These are phyloP conservation scores for Caenorhabditis afra DNA, from an alignment of 2,888 invertebrate species.

Conservation along the genomic window DNA sequence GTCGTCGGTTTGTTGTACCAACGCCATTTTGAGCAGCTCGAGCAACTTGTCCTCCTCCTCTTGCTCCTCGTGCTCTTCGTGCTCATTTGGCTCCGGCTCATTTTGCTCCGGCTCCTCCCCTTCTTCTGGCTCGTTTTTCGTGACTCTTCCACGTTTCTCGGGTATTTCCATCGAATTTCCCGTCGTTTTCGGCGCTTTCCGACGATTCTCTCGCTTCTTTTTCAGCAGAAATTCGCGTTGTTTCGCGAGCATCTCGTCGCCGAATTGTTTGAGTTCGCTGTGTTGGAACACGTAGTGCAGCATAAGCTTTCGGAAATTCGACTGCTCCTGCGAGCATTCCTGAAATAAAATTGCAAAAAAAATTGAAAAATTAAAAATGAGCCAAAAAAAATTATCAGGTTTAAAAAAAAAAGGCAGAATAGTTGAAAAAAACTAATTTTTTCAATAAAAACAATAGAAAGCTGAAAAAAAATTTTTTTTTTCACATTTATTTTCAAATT, in stretches of 20 bases:
- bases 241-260: slow-evolving; percentile 27
- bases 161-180: background rate
- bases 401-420: no score
- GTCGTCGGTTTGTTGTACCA: background rate
- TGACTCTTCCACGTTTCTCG: background rate
- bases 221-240: slow-evolving; percentile 18
- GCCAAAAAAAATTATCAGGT: no score
- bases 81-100: background rate
- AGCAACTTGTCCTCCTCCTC: background rate
- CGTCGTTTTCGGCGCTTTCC: background rate
- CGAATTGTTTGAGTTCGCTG: slow-evolving; percentile 40
- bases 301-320: slow-evolving; percentile 36
- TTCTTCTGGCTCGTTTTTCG: background rate
- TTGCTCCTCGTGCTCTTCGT: background rate
- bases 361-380: no score
- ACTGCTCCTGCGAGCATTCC: slow-evolving; percentile 9
- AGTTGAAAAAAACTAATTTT: no score
- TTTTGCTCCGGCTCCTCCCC: background rate
- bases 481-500: no score
- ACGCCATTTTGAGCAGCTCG: slow-evolving; percentile 2
- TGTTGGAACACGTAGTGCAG: slow-evolving; percentile 36
- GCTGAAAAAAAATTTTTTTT: no score
- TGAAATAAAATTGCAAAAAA: slow-evolving; percentile 12
- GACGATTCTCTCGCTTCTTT: slow-evolving; percentile 15
- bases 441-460: no score